These are phyloP conservation scores for Fukomys damarensis DNA, from an alignment of 2,113 vertebrate species.

Conservation along the genomic window DNA sequence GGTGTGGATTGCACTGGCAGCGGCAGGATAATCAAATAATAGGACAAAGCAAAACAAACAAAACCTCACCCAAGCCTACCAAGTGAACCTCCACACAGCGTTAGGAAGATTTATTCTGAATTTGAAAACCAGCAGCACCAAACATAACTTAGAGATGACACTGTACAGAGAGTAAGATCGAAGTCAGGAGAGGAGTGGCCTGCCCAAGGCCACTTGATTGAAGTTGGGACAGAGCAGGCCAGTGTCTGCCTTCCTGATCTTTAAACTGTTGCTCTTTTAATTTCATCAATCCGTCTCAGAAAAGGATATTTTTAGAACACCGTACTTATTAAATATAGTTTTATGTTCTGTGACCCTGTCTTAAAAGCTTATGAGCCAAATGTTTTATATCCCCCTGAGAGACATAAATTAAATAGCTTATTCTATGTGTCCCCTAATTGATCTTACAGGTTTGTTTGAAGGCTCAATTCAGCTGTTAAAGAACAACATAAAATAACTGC, in stretches of 20 bases:
- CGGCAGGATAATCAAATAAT: background rate
- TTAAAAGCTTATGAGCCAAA: conserved; percentile 60
- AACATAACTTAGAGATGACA: background rate
- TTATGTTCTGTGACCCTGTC: conserved; percentile 46
- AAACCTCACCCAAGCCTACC: background rate
- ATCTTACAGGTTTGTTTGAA: conserved; percentile 12
- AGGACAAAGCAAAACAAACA: background rate
- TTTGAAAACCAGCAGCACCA: background rate
- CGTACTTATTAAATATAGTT: conserved; percentile 58
- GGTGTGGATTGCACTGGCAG: no score
- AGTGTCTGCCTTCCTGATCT: background rate
- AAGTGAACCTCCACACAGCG: background rate
- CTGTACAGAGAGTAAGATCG: background rate
- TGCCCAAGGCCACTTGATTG: background rate
- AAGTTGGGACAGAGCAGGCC: background rate
- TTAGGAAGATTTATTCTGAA: background rate
- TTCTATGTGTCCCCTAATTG: background rate
- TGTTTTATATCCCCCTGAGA: conserved; percentile 53
- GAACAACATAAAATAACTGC: background rate
- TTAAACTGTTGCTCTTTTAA: background rate
- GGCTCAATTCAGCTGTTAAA: background rate
- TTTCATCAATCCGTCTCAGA: background rate
- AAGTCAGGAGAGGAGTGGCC: background rate
- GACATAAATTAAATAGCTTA: conserved; percentile 43
- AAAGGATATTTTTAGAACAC: conserved; percentile 56